Evolutionary conservation across 1,140 invertebrate genomes (phyloP).

Genomic region (Sminthurinus signatus): DNA sequence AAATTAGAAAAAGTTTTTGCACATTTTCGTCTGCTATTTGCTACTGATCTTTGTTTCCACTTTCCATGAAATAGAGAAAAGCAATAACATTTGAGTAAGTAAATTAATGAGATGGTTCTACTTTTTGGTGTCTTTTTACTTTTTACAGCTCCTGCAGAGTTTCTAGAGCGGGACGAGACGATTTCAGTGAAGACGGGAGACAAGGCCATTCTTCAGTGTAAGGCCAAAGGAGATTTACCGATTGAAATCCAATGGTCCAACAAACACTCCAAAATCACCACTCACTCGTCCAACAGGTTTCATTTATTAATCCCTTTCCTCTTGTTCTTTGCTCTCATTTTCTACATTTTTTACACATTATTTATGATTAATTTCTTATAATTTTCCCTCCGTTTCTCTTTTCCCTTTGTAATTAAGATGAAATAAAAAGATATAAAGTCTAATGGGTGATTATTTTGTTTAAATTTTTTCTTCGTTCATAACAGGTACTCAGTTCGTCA

Average conservation of each 20-base stretch:
- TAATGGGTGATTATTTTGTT: too few species aligned
- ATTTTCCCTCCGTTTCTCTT: too few species aligned
- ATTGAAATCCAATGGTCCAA: conserved; percentile 41
- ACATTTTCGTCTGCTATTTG: too few species aligned
- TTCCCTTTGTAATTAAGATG: too few species aligned
- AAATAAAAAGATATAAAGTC: too few species aligned
- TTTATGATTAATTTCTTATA: too few species aligned
- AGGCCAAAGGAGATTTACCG: conserved; percentile 40
- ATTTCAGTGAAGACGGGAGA: conserved; percentile 38
- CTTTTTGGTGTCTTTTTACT: not conserved
- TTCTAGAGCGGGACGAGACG: conserved; percentile 50
- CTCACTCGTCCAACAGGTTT: conserved; percentile 34
- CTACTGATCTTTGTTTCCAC: too few species aligned
- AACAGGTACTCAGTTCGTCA: conserved; percentile 63
- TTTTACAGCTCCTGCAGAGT: conserved; percentile 68
- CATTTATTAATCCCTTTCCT: not conserved
- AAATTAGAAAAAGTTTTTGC: not conserved
- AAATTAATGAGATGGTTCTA: too few species aligned
- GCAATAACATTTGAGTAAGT: too few species aligned
- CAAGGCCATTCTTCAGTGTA: conserved; percentile 36
- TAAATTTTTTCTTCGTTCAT: conserved; percentile 34
- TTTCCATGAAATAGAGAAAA: not conserved
- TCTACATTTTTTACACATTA: too few species aligned
- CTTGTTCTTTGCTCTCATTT: too few species aligned
- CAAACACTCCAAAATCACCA: conserved; percentile 32